phyloP scores from a whole-genome alignment of 2,888 invertebrate genomes.

The Hoplodrina ambigua region DNA sequence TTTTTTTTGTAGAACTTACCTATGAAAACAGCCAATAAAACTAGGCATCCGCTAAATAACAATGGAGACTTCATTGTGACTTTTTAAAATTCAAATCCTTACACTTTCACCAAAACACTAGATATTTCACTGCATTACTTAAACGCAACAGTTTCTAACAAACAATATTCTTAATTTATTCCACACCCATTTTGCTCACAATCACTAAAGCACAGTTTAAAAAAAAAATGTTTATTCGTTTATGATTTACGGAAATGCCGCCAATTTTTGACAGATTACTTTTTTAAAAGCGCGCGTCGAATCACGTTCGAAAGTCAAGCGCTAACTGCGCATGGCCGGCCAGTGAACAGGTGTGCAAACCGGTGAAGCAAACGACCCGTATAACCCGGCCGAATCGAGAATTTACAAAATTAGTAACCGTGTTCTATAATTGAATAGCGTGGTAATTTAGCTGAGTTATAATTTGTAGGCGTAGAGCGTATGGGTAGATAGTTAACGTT shows the following conservation, averaged over 20 bases:
- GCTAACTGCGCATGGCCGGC: slow-evolving; percentile 81
- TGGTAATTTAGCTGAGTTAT: slow-evolving; percentile 52
- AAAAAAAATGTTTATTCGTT: slow-evolving; percentile 38
- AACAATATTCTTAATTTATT: slow-evolving; percentile 48
- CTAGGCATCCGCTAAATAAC: slow-evolving; percentile 77
- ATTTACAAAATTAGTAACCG: slow-evolving; percentile 68
- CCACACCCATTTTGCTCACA: slow-evolving; percentile 65
- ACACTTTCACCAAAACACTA: slow-evolving; percentile 85
- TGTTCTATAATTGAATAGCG: slow-evolving; percentile 61
- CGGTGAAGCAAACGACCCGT: slow-evolving; percentile 72
- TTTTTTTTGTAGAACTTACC: slow-evolving; percentile 71
- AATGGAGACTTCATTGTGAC: slow-evolving; percentile 79
- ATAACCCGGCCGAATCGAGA: slow-evolving; percentile 73
- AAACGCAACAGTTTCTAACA: slow-evolving; percentile 55
- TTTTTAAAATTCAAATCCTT: slow-evolving; percentile 75
- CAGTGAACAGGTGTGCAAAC: slow-evolving; percentile 79
- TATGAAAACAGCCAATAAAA: slow-evolving; percentile 77
- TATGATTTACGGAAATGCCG: slow-evolving; percentile 66
- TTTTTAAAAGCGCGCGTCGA: slow-evolving; percentile 71
- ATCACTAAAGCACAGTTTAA: slow-evolving; percentile 52
- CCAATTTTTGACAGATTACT: slow-evolving; percentile 65
- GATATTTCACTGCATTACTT: slow-evolving; percentile 75
- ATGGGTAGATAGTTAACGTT: slow-evolving; percentile 51
- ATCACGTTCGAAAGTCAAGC: slow-evolving; percentile 87
- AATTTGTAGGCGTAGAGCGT: slow-evolving; percentile 49